Conservation (phyloP, 2,888 invertebrate genomes). For the Drosophila mettleri region DNA sequence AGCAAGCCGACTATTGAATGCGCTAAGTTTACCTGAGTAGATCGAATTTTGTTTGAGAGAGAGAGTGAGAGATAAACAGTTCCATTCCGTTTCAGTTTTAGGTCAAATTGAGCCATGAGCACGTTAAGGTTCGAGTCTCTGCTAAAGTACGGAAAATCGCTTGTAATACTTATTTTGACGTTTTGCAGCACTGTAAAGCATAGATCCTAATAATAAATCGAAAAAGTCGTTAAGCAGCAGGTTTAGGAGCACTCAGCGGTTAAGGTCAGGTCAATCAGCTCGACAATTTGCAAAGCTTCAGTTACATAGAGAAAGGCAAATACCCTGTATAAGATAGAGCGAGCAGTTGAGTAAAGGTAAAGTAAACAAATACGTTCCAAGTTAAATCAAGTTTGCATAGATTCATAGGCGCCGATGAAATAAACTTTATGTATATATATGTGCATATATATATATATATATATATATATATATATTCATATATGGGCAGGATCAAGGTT, state of each 20-base stretch:
- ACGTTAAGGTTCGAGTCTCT: too few relatives aligned
- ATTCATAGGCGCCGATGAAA: background rate
- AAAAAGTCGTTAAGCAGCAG: background rate
- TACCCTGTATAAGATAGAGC: background rate
- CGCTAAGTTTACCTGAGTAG: too few relatives aligned
- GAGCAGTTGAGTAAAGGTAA: background rate
- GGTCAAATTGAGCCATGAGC: too few relatives aligned
- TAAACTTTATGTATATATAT: background rate
- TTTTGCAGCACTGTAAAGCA: too few relatives aligned
- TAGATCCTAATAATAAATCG: too few relatives aligned
- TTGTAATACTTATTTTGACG: too few relatives aligned
- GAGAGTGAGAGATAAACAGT: too few relatives aligned
- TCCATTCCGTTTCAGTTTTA: too few relatives aligned
- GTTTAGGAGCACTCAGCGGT: background rate
- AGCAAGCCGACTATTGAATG: background rate
- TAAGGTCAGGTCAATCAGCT: too few relatives aligned
- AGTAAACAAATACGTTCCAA: slow-evolving; percentile 20
- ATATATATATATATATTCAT: background rate
- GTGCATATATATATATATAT: background rate
- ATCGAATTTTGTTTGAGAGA: too few relatives aligned
- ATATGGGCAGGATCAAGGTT: slow-evolving; percentile 67
- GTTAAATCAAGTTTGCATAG: slow-evolving; percentile 22
- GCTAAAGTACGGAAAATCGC: too few relatives aligned
- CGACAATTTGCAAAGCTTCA: background rate
- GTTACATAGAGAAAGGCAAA: background rate